Evolutionary conservation across 2,113 vertebrate genomes (phyloP).

Genomic region (Pseudorhombus dupliciocellatus): DNA sequence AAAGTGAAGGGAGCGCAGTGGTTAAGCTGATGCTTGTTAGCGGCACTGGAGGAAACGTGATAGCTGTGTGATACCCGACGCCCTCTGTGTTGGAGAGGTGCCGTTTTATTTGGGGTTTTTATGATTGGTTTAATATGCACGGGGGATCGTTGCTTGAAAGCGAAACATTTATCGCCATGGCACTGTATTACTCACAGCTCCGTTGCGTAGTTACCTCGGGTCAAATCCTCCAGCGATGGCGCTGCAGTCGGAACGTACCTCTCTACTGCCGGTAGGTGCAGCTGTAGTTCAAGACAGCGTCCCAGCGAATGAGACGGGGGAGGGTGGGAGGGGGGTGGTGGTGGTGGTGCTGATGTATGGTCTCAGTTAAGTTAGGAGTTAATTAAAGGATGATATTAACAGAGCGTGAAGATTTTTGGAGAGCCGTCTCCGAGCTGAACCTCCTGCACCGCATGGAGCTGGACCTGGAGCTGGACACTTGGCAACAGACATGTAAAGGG

Average conservation of each 20-base stretch:
- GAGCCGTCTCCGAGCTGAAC: constrained; percentile 35
- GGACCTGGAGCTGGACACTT: constrained; percentile 11
- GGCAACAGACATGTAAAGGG: constrained; percentile 37
- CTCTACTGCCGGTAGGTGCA: constrained; percentile 74
- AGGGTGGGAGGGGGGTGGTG: not conserved
- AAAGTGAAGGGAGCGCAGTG: constrained; percentile 41
- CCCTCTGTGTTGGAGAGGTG: constrained; percentile 22
- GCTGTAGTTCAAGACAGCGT: constrained; percentile 72
- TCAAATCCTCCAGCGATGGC: not conserved
- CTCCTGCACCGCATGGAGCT: constrained; percentile 33
- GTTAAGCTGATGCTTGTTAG: constrained; percentile 53
- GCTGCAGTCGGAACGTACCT: constrained; percentile 33
- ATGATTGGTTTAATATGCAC: constrained; percentile 2
- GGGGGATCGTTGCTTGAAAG: constrained; percentile 10
- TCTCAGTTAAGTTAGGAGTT: constrained; percentile 46
- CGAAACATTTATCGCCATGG: constrained; percentile 12
- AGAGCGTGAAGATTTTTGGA: constrained; percentile 49
- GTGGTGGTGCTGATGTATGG: constrained; percentile 2
- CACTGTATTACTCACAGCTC: not conserved
- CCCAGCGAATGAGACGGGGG: not conserved
- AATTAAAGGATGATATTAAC: constrained; percentile 56
- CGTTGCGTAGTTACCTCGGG: not conserved
- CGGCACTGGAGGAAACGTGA: constrained; percentile 51
- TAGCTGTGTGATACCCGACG: constrained; percentile 45
- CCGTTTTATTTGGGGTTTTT: constrained; percentile 19